phyloP scores from a whole-genome alignment of 1,140 invertebrate species.

The Odontomachus brunneus region DNA sequence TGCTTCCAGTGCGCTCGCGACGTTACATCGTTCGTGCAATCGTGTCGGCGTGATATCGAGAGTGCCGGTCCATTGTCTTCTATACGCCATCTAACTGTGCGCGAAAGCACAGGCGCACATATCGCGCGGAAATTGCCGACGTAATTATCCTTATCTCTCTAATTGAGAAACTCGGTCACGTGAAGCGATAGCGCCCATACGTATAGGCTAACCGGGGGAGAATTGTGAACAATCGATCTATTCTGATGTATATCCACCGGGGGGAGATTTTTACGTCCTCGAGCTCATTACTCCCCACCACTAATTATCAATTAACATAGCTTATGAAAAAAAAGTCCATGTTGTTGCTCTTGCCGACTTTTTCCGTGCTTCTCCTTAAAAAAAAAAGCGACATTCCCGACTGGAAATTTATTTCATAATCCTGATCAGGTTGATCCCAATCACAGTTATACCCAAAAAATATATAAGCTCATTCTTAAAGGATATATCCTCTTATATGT shows the following conservation, averaged over 20 bases:
- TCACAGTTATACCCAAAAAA: no score
- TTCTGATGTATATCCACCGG: no score
- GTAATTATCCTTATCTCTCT: conserved; percentile 60
- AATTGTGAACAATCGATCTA: conserved; percentile 10
- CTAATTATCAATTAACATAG: conserved; percentile 20
- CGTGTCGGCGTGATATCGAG: conserved; percentile 41
- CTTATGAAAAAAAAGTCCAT: no score
- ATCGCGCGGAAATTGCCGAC: conserved; percentile 53
- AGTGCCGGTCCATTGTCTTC: conserved; percentile 46
- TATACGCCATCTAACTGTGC: conserved; percentile 40
- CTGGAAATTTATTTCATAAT: no score
- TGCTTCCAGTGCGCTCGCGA: background rate
- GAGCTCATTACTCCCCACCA: background rate
- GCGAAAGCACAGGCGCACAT: conserved; percentile 25
- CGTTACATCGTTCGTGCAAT: conserved; percentile 32
- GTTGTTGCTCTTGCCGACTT: background rate
- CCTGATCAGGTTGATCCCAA: no score
- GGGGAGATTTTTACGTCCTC: no score
- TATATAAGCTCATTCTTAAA: no score
- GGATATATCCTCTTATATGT: no score
- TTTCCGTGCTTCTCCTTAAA: background rate
- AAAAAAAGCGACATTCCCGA: background rate
- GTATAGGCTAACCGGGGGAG: conserved; percentile 5
- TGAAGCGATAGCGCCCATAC: conserved; percentile 7
- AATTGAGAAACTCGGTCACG: conserved; percentile 57